Evolutionary conservation across 2,888 invertebrate species (phyloP), one percentile per base, ranked within the genome.

Genomic region (Pegoplata infirma): DNA sequence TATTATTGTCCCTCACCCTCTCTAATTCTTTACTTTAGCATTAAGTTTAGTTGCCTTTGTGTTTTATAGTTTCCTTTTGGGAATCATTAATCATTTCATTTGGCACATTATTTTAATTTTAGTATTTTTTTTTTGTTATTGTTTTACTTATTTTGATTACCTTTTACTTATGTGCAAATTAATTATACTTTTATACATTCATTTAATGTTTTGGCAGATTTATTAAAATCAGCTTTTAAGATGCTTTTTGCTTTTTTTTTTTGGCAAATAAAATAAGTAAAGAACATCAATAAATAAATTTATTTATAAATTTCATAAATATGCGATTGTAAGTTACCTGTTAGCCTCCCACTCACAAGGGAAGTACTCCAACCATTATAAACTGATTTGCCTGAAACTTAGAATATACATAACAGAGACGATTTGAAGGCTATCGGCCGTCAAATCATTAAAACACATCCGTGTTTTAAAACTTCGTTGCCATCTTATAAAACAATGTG

Each of bases 81-180:
- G 58, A 64, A 49, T 10, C 72, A 81, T 81, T 80, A 77, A 80
- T 81, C 77, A 81, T 80, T 74, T 59, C 44, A 72, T 77, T 81
- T 80, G 74, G 51, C 64, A 77, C 40, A 73, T 73, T 58, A 59
- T 53, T 69, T 69, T 58, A 40, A 64, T 68, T 77, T 49, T 32
- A 51, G 40, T 61, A 63, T 49, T 55, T 73, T 28, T n/a, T n/a
- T n/a, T n/a, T n/a, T n/a, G n/a, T n/a, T n/a, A n/a, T n/a, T 14
- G 14, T 47, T 17, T n/a, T 36, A 36, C 32, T 8, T 63, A 12
- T 56, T 55, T 16, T 16, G 16, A 40, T 47, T 55, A 23, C 40
- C 7, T 17, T 64, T 66, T 25, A n/a, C n/a, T n/a, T n/a, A n/a
- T n/a, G 47, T 12, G 40, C 12, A 59, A 58, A 58, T 56, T 56